These are phyloP conservation scores for Hozukius guyotensis DNA, from an alignment of 2,797 vertebrate genomes.

Conservation along the genomic window DNA sequence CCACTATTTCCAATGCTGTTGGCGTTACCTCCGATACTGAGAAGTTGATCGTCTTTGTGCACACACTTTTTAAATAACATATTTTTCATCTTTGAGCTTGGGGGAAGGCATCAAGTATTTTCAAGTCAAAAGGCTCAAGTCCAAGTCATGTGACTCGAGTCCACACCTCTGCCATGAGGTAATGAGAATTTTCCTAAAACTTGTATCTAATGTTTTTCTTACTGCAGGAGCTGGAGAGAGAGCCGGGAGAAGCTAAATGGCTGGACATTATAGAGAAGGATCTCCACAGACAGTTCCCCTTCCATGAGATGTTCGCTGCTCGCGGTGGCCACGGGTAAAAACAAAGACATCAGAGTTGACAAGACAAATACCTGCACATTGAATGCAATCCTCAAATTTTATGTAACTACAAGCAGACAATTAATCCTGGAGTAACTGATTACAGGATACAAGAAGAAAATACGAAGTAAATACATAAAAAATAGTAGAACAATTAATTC, in stretches of 20 bases:
- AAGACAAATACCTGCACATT: not conserved
- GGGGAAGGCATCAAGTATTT: too few relatives aligned
- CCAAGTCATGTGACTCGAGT: too few relatives aligned
- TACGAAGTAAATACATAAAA: not conserved
- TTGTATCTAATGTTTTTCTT: not conserved
- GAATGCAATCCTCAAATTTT: not conserved
- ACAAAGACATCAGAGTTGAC: not conserved
- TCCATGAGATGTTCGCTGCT: slow-evolving; percentile 93
- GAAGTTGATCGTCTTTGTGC: too few relatives aligned
- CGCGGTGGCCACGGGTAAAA: slow-evolving; percentile 90
- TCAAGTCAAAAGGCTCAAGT: too few relatives aligned
- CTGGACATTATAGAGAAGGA: slow-evolving; percentile 94
- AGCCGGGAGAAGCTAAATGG: slow-evolving; percentile 92
- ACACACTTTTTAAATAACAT: too few relatives aligned
- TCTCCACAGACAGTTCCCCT: slow-evolving; percentile 92
- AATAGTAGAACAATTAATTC: not conserved
- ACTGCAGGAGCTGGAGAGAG: slow-evolving; percentile 88
- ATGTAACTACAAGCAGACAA: not conserved
- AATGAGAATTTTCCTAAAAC: not conserved
- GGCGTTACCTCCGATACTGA: too few relatives aligned
- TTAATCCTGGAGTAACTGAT: not conserved
- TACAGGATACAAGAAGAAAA: not conserved
- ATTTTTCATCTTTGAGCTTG: too few relatives aligned
- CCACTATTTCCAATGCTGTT: too few relatives aligned
- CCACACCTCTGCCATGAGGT: too few relatives aligned